Evolutionary conservation across 1,140 invertebrate species (phyloP), one percentile per base, ranked within the genome.

Genomic region (Eurosta solidaginis): DNA sequence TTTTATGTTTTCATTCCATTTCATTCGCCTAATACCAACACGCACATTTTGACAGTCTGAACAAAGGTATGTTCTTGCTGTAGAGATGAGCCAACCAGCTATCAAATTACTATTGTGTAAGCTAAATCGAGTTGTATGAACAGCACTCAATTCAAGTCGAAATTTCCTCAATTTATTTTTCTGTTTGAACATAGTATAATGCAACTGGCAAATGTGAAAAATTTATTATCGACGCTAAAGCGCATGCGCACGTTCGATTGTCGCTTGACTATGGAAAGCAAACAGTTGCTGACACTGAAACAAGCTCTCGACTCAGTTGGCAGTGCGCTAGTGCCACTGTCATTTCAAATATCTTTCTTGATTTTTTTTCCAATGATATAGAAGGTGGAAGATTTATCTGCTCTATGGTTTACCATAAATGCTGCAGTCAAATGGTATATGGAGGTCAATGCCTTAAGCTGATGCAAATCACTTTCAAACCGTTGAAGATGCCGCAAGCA

Each of bases 191-290:
- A n/a, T n/a, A n/a, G n/a, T n/a, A n/a, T n/a, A n/a, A 54, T 22
- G 25, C 52, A 54, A 20, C 52, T 33, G 33, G 14, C 59, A 68
- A 68, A 68, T 20, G 33, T 68, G 59, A 68, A 68, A 68, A 68
- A 68, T 68, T 68, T 68, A 68, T 68, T 68, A 68, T 68, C 29
- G 59, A 68, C 59, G 27, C 33, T 68, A 27, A 68, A 68, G 59
- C 27, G 59, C 33, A 68, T 68, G 59, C 27, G 59, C 59, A 68
- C 12, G 33, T 6, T n/a, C 36, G 59, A 68, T 68, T 68, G 59
- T 68, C 59, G 59, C 59, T 33, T 68, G 33, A 33, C 36, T 68
- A 68, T 68, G 59, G 33, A 68, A 68, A 68, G 59, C 33, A 68
- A 27, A 33, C 59, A 68, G 7, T 47, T 47, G 54, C 54, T n/a